Evolutionary conservation across 2,888 invertebrate genomes (phyloP).

Genomic region (Linyphia triangularis): DNA sequence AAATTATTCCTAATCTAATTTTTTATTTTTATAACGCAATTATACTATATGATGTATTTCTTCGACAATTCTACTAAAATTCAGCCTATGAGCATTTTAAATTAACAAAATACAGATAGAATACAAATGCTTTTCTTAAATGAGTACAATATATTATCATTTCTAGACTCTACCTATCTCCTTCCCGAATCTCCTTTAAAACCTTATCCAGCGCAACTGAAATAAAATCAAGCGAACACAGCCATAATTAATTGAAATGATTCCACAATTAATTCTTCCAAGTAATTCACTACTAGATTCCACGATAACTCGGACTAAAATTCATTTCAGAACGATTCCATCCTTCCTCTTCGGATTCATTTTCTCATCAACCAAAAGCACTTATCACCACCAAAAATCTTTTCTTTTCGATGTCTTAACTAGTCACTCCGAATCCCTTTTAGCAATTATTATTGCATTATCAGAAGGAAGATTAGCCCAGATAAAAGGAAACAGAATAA

Average conservation of each 20-base stretch:
- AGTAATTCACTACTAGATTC: conserved; percentile 47
- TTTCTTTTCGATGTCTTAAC: conserved; percentile 56
- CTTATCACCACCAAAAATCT: conserved; percentile 53
- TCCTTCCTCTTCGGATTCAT: conserved; percentile 6
- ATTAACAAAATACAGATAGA: too few relatives aligned
- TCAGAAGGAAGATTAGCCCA: conserved; percentile 32
- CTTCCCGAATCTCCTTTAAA: background rate
- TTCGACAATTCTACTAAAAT: too few relatives aligned
- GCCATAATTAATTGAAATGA: conserved; percentile 42
- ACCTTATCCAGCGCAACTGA: background rate
- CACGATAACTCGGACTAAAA: conserved; percentile 27
- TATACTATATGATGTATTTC: too few relatives aligned
- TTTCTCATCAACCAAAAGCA: conserved; percentile 51
- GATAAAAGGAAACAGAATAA: conserved; percentile 6
- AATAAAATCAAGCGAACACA: conserved; percentile 9
- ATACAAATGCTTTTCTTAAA: too few relatives aligned
- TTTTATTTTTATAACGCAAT: too few relatives aligned
- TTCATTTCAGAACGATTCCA: background rate
- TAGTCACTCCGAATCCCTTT: conserved; percentile 50
- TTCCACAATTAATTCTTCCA: conserved; percentile 19
- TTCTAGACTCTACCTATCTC: too few relatives aligned
- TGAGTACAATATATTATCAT: too few relatives aligned
- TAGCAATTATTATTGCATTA: conserved; percentile 68
- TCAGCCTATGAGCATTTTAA: too few relatives aligned
- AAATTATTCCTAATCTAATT: too few relatives aligned